These are phyloP conservation scores for Pseudomyrmex concolor DNA, from an alignment of 1,140 invertebrate species.

Conservation along the genomic window DNA sequence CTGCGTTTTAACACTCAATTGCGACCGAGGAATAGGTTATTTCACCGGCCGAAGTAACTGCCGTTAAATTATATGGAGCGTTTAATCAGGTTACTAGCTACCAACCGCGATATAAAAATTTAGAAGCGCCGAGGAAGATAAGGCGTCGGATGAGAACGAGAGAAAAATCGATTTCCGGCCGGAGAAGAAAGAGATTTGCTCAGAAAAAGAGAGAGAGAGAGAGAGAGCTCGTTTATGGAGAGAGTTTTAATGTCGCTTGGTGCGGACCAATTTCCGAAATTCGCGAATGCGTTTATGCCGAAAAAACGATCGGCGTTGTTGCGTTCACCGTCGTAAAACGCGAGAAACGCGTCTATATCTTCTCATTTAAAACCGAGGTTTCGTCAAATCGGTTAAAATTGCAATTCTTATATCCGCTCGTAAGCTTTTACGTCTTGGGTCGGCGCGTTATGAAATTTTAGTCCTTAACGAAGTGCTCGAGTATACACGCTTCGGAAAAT, in stretches of 20 bases:
- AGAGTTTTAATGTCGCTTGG: slow-evolving; percentile 22
- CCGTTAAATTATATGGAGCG: slow-evolving; percentile 60
- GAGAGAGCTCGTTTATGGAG: slow-evolving; percentile 12
- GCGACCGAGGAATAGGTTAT: slow-evolving; percentile 18
- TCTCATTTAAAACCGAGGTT: slow-evolving; percentile 32
- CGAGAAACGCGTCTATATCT: not conserved
- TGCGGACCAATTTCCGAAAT: slow-evolving; percentile 15
- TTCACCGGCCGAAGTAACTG: slow-evolving; percentile 25
- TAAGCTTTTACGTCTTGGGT: slow-evolving; percentile 20
- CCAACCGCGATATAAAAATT: slow-evolving; percentile 60
- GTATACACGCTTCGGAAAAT: not conserved
- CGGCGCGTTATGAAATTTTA: slow-evolving; percentile 26
- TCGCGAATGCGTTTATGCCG: not conserved
- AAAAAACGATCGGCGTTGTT: slow-evolving; percentile 11
- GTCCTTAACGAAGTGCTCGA: not conserved
- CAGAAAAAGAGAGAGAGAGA: not conserved
- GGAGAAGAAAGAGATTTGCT: not conserved
- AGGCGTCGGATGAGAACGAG: not conserved
- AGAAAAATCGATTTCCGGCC: slow-evolving; percentile 49
- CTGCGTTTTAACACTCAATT: slow-evolving; percentile 51
- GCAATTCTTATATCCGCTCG: slow-evolving; percentile 23
- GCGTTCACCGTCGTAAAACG: not conserved
- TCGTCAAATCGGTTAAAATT: slow-evolving; percentile 38
- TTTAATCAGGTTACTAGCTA: slow-evolving; percentile 63
- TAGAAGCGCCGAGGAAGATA: slow-evolving; percentile 5